Percentiles rank a stretch among this genome's conserved stretches.
These are phyloP conservation scores for Ethmia dodecea DNA, from an alignment of 2,888 invertebrate species.

Conservation along the genomic window DNA sequence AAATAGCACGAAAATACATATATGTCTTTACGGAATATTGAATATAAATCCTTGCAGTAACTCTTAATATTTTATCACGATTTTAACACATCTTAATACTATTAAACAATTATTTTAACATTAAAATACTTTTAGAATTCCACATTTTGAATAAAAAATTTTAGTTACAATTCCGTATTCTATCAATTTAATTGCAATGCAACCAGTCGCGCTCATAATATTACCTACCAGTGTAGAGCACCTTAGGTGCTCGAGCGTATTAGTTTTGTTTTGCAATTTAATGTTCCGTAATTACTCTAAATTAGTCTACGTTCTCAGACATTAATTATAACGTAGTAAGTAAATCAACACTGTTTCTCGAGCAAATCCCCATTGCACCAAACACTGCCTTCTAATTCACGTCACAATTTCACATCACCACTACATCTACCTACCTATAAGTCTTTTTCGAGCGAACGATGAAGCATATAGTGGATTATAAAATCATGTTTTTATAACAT, in stretches of 20 bases:
- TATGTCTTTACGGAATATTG: constrained; percentile 35
- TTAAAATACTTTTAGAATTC: constrained; percentile 60
- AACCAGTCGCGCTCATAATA: too few species aligned
- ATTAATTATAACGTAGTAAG: constrained; percentile 33
- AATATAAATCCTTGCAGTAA: constrained; percentile 49
- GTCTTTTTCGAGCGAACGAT: constrained; percentile 37
- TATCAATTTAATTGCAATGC: constrained; percentile 34
- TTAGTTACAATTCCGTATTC: constrained; percentile 36
- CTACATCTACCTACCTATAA: background rate
- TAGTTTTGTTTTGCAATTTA: constrained; percentile 26
- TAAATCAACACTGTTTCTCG: constrained; percentile 25
- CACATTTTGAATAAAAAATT: constrained; percentile 44
- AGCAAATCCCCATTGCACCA: constrained; percentile 4
- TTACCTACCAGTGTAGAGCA: too few species aligned
- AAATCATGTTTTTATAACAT: constrained; percentile 4
- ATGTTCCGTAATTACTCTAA: constrained; percentile 33
- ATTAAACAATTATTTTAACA: constrained; percentile 59
- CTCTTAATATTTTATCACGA: constrained; percentile 59
- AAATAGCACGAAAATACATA: constrained; percentile 35
- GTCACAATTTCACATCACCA: constrained; percentile 16
- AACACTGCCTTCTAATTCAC: too few species aligned
- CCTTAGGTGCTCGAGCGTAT: constrained; percentile 33
- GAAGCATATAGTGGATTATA: constrained; percentile 21
- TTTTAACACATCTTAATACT: constrained; percentile 61
- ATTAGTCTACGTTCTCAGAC: constrained; percentile 41